phyloP scores from a whole-genome alignment of 1,140 invertebrate species.

The Camponotus floridanus region DNA sequence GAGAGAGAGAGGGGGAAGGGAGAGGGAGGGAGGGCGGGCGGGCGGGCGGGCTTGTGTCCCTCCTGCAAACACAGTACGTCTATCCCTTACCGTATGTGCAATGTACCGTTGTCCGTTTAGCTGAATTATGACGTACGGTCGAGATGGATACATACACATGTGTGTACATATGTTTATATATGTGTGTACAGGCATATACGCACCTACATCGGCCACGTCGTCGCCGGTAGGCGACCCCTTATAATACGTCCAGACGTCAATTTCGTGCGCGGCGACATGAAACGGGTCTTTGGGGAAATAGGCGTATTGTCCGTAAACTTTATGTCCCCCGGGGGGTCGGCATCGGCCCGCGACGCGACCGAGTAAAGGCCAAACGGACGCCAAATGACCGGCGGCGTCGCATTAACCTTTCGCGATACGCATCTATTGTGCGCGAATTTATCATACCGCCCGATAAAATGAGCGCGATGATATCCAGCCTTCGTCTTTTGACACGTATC shows the following conservation, averaged over 20 bases:
- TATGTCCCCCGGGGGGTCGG: not conserved
- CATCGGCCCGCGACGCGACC: not conserved
- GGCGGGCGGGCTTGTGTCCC: not conserved
- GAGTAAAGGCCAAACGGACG: not conserved
- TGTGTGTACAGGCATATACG: slow-evolving; percentile 18
- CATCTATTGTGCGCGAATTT: slow-evolving; percentile 29
- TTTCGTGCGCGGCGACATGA: slow-evolving; percentile 64
- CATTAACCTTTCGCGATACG: slow-evolving; percentile 50
- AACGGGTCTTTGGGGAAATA: slow-evolving; percentile 52
- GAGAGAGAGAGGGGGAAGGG: not conserved
- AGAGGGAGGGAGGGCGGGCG: not conserved
- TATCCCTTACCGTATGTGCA: slow-evolving; percentile 44
- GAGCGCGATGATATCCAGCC: not conserved
- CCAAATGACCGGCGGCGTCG: slow-evolving; percentile 26
- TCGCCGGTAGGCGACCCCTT: slow-evolving; percentile 36
- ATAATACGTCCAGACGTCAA: slow-evolving; percentile 71
- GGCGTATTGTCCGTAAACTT: slow-evolving; percentile 54
- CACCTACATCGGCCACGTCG: slow-evolving; percentile 13
- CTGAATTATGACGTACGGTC: slow-evolving; percentile 49
- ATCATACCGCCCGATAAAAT: not conserved
- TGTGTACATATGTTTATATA: not conserved
- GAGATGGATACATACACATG: slow-evolving; percentile 11
- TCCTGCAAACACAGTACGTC: slow-evolving; percentile 27
- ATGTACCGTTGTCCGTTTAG: slow-evolving; percentile 25
- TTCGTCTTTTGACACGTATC: not conserved